phyloP scores from a whole-genome alignment of 2,113 vertebrate species.

The Vimba vimba region DNA sequence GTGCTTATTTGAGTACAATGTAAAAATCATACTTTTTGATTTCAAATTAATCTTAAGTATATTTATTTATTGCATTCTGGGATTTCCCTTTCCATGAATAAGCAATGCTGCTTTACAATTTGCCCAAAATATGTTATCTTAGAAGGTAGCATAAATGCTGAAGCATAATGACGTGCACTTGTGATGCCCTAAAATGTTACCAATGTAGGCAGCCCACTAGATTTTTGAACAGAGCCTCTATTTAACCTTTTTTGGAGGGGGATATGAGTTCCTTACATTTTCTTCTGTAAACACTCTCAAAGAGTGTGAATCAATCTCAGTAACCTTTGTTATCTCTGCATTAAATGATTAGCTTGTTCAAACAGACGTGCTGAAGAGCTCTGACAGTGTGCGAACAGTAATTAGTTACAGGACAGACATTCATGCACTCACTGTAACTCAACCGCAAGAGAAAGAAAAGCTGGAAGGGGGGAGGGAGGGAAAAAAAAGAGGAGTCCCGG shows the following conservation, averaged over 20 bases:
- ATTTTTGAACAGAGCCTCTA: neutral
- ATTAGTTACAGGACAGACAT: conserved; percentile 54
- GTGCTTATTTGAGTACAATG: too few relatives aligned
- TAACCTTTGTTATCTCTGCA: conserved; percentile 39
- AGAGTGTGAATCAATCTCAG: conserved; percentile 14
- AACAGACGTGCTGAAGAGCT: conserved; percentile 46
- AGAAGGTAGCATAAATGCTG: neutral
- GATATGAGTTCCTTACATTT: neutral
- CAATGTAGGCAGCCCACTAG: neutral
- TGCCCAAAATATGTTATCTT: neutral
- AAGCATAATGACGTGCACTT: neutral
- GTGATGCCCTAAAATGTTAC: neutral
- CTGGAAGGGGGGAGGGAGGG: neutral
- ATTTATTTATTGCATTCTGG: neutral
- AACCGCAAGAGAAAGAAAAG: conserved; percentile 35
- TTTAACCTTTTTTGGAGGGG: neutral
- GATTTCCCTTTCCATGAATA: neutral
- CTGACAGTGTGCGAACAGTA: conserved; percentile 53
- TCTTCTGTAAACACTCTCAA: conserved; percentile 30
- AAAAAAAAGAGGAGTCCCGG: conserved; percentile 8
- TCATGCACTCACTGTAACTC: conserved; percentile 32
- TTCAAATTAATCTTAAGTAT: too few relatives aligned
- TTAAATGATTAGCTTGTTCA: conserved; percentile 44
- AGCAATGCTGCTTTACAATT: neutral
- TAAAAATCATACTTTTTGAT: too few relatives aligned